Conservation (phyloP, 53 echinoderm and acorn worm species). For the Astropecten irregularis region DNA sequence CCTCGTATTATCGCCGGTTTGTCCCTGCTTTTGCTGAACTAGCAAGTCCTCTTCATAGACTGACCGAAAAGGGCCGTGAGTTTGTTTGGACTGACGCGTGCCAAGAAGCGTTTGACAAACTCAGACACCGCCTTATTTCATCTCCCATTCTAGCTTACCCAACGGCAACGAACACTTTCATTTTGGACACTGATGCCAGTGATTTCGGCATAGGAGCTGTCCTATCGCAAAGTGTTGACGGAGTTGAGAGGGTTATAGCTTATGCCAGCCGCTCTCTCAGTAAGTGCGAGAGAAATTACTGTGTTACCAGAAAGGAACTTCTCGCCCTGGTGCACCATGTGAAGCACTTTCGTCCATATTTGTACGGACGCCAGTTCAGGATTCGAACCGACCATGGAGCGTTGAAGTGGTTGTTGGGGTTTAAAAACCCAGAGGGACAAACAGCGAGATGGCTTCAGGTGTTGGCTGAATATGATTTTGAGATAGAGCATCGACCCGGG, state of each 20-base stretch:
- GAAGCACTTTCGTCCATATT: slow-evolving; percentile 60
- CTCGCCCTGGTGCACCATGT: slow-evolving; percentile 52
- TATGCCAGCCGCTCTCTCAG: slow-evolving; percentile 39
- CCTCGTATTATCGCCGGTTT: slow-evolving; percentile 56
- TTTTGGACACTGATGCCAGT: slow-evolving; percentile 67
- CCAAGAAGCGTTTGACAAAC: slow-evolving; percentile 28
- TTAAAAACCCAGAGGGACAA: no score
- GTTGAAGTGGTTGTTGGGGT: slow-evolving; percentile 55
- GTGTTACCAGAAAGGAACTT: slow-evolving; percentile 53
- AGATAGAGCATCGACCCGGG: no score
- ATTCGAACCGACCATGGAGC: slow-evolving; percentile 60
- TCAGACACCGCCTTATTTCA: slow-evolving; percentile 29
- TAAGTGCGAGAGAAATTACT: slow-evolving; percentile 50
- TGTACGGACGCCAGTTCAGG: slow-evolving; percentile 45
- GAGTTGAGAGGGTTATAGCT: slow-evolving; percentile 38
- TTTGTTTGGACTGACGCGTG: slow-evolving; percentile 55
- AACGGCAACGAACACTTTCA: neutral
- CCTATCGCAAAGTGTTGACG: slow-evolving; percentile 46
- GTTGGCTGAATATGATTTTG: slow-evolving; percentile 25
- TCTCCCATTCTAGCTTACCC: slow-evolving; percentile 64
- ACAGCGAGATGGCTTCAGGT: slow-evolving; percentile 50
- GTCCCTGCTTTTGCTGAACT: slow-evolving; percentile 39
- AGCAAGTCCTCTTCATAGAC: slow-evolving; percentile 47
- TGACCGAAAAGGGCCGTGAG: slow-evolving; percentile 36
- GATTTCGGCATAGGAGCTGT: slow-evolving; percentile 60